Evolutionary conservation across 2,113 vertebrate species (phyloP).

Genomic region (Rhombomys opimus): DNA sequence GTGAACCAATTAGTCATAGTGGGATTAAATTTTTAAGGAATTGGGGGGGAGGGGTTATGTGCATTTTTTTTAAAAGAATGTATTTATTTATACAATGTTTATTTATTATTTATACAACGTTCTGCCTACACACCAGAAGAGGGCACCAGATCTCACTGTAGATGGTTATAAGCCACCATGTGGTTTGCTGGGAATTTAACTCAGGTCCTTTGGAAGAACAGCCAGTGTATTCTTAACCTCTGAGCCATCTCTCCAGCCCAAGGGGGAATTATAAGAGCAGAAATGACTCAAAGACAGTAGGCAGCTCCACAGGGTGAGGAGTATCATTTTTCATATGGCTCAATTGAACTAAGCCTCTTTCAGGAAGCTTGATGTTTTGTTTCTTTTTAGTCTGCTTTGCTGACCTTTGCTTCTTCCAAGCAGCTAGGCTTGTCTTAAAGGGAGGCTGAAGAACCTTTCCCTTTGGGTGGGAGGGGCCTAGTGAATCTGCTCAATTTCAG

Average conservation of each 20-base stretch:
- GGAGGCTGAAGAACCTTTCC: background rate
- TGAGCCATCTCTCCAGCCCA: no score
- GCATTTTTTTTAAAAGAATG: no score
- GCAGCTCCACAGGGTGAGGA: background rate
- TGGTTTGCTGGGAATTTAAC: no score
- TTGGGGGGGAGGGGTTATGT: background rate
- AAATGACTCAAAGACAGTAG: background rate
- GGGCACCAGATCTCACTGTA: no score
- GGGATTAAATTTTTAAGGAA: background rate
- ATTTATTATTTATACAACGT: no score
- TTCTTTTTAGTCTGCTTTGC: background rate
- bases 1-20: background rate
- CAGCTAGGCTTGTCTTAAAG: background rate
- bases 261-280: background rate
- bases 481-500: background rate
- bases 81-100: no score
- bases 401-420: background rate
- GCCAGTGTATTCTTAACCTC: no score
- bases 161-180: no score
- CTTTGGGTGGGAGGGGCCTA: no score
- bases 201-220: no score
- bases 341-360: background rate
- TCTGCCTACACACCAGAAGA: no score
- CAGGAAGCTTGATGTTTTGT: background rate
- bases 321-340: background rate